Conservation (phyloP, 1,140 invertebrate species). For the Neodiprion lecontei region DNA sequence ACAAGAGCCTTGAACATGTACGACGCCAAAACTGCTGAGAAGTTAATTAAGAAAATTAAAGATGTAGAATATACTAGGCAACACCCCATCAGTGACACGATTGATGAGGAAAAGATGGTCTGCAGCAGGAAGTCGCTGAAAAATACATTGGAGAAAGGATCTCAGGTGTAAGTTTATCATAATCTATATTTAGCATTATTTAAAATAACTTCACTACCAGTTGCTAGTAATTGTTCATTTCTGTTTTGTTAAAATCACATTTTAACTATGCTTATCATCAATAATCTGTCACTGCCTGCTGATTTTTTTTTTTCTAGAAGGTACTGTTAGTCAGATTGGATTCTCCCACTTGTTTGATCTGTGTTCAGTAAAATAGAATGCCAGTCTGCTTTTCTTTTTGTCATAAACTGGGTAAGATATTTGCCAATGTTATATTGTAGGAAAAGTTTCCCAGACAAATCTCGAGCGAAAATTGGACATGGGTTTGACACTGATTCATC, state of each 20-base stretch:
- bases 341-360: too few species aligned
- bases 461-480: conserved; percentile 34
- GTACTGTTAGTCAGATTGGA: too few species aligned
- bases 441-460: conserved; percentile 4
- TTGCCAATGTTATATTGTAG: conserved; percentile 9
- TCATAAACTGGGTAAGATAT: not conserved
- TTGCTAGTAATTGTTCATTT: too few species aligned
- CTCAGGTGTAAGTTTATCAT: not conserved
- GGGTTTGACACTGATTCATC: conserved; percentile 43
- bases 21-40: conserved; percentile 32
- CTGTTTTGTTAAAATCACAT: too few species aligned
- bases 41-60: conserved; percentile 27
- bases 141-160: not conserved
- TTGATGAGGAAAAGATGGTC: not conserved
- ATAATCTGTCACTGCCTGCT: too few species aligned
- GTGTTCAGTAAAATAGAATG: too few species aligned
- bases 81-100: not conserved
- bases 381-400: too few species aligned
- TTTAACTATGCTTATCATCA: too few species aligned
- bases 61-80: not conserved
- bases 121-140: not conserved
- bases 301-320: too few species aligned
- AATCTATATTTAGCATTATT: not conserved
- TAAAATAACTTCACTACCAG: not conserved
- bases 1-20: conserved; percentile 37